These are phyloP conservation scores for Meles meles DNA, from an alignment of 2,113 vertebrate species.

Conservation along the genomic window DNA sequence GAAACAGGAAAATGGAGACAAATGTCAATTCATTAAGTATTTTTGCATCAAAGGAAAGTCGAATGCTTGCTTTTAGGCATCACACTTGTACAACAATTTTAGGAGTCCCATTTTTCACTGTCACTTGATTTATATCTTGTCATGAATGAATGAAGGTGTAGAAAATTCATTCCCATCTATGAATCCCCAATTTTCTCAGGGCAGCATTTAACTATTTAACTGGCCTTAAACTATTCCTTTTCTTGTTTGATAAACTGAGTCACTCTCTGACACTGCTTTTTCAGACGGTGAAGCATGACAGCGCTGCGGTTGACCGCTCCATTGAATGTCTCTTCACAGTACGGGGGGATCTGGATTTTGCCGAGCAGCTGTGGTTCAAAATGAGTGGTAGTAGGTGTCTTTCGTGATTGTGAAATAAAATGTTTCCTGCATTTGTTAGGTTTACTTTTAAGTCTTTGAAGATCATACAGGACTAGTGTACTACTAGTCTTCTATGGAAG, in stretches of 20 bases:
- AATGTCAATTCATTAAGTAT: background rate
- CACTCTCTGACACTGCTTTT: conserved; percentile 26
- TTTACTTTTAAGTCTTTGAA: background rate
- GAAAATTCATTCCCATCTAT: background rate
- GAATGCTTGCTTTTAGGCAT: background rate
- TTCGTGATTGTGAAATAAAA: background rate
- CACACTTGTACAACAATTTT: conserved; percentile 8
- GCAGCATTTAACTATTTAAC: background rate
- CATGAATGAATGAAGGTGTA: background rate
- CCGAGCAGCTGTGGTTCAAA: conserved; percentile 93
- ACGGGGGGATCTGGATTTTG: conserved; percentile 93
- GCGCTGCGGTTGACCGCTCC: conserved; percentile 79
- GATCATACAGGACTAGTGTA: background rate
- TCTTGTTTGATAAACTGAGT: background rate
- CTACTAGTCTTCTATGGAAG: background rate
- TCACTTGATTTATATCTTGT: background rate
- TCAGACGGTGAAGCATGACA: conserved; percentile 80
- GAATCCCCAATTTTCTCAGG: background rate
- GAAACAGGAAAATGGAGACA: background rate
- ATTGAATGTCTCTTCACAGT: conserved; percentile 86
- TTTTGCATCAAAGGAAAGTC: background rate
- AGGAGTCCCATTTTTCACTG: background rate
- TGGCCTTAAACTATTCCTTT: background rate
- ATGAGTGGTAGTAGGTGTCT: conserved; percentile 89
- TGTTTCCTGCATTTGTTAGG: background rate